Evolutionary conservation across 2,888 invertebrate species (phyloP).

Genomic region (Tiliacea citrago): DNA sequence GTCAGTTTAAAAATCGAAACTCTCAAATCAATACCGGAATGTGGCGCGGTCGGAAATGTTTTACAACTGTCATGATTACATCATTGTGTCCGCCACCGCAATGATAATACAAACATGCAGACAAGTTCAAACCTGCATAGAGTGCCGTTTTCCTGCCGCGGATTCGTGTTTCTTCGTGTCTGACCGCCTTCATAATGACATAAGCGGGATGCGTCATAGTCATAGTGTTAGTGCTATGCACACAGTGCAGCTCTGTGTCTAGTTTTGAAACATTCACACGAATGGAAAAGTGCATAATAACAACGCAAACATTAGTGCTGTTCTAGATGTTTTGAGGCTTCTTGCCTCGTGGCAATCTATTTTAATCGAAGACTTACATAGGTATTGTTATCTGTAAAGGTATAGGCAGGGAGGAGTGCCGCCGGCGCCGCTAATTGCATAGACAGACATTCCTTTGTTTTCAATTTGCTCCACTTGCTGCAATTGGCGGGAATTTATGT

Average conservation of each 20-base stretch:
- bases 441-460: constrained; percentile 43
- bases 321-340: constrained; percentile 45
- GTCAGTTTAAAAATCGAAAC: constrained; percentile 6
- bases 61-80: constrained; percentile 52
- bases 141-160: constrained; percentile 58
- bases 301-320: constrained; percentile 57
- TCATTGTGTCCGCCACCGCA: constrained; percentile 49
- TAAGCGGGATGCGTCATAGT: constrained; percentile 48
- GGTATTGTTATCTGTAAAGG: constrained; percentile 4
- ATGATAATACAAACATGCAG: constrained; percentile 53
- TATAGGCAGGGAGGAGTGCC: constrained; percentile 1
- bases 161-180: constrained; percentile 35
- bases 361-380: constrained; percentile 20
- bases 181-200: constrained; percentile 28
- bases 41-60: constrained; percentile 24
- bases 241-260: constrained; percentile 53
- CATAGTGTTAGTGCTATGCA: constrained; percentile 36
- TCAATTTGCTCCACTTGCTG: constrained; percentile 49
- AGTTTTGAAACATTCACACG: constrained; percentile 37
- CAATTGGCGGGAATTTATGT: constrained; percentile 38
- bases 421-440: constrained; percentile 20
- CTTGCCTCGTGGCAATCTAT: constrained; percentile 21
- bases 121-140: constrained; percentile 71
- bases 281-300: constrained; percentile 48
- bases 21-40: constrained; percentile 42